A percentile compares a stretch with the other conserved stretches of the same genome.
Conservation (phyloP, 2,888 invertebrate genomes). For the Trilocha varians region DNA sequence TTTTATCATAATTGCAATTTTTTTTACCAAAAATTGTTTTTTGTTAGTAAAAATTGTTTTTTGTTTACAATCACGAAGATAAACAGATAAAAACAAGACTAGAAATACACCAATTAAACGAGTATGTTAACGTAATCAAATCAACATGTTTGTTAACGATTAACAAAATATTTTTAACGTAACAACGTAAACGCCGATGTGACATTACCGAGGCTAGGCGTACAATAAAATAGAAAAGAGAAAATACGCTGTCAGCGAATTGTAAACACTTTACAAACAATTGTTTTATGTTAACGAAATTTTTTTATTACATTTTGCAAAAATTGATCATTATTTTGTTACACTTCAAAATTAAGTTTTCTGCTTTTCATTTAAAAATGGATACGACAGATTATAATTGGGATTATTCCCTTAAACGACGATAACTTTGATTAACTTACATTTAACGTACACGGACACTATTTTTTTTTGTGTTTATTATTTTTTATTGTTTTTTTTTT, state of each 20-base stretch:
- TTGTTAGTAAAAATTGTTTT: constrained; percentile 7
- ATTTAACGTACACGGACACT: constrained; percentile 54
- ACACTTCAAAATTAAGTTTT: constrained; percentile 4
- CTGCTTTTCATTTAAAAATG: constrained; percentile 36
- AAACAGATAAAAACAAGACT: constrained; percentile 50
- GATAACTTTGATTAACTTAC: constrained; percentile 53
- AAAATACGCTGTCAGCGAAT: constrained; percentile 50
- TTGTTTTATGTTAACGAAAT: constrained; percentile 1
- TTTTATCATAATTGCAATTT: constrained; percentile 25
- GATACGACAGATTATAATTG: constrained; percentile 40
- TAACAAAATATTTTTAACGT: constrained; percentile 2
- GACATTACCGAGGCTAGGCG: constrained; percentile 55
- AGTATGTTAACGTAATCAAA: constrained; percentile 4
- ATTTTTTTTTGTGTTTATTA: constrained; percentile 56
- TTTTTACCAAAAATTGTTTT: constrained; percentile 7
- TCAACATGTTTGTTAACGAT: background rate
- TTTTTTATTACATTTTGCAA: background rate
- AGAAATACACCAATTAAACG: constrained; percentile 61
- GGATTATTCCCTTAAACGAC: constrained; percentile 43
- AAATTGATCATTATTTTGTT: constrained; percentile 4
- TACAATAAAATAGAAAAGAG: constrained; percentile 42
- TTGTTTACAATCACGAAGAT: constrained; percentile 22
- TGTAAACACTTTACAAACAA: too few species aligned
- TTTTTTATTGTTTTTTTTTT: constrained; percentile 32
- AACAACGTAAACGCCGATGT: constrained; percentile 62